These are phyloP conservation scores for Orthosia gothica DNA, from an alignment of 2,888 invertebrate species.

Conservation along the genomic window DNA sequence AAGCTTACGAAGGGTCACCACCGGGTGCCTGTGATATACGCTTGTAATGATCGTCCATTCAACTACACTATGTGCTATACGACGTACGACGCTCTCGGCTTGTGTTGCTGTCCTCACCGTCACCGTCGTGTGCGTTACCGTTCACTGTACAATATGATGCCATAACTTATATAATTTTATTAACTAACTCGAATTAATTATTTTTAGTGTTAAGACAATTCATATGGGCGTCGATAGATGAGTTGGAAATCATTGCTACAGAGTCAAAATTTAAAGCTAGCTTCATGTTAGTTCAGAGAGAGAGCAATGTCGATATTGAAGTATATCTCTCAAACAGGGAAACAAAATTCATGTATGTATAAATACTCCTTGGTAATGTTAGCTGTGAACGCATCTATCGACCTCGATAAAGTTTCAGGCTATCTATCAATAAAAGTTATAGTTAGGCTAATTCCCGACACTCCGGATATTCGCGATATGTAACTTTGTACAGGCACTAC, in stretches of 20 bases:
- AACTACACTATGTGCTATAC: slow-evolving; percentile 75
- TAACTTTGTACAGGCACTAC: slow-evolving; percentile 45
- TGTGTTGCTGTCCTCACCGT: slow-evolving; percentile 64
- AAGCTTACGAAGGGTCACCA: slow-evolving; percentile 82
- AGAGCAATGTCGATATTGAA: slow-evolving; percentile 31
- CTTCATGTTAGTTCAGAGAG: slow-evolving; percentile 4
- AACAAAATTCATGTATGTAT: slow-evolving; percentile 18
- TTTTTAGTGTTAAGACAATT: slow-evolving; percentile 63
- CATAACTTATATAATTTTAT: slow-evolving; percentile 63
- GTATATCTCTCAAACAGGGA: slow-evolving; percentile 2
- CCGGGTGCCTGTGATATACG: slow-evolving; percentile 89
- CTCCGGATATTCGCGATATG: slow-evolving; percentile 50
- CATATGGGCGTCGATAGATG: slow-evolving; percentile 55
- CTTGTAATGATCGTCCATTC: slow-evolving; percentile 90
- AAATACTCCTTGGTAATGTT: slow-evolving; percentile 8
- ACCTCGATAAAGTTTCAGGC: slow-evolving; percentile 57
- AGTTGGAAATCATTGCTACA: slow-evolving; percentile 15
- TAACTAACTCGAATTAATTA: slow-evolving; percentile 61
- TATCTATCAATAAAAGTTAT: slow-evolving; percentile 52
- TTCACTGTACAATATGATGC: slow-evolving; percentile 64
- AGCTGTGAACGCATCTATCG: slow-evolving; percentile 49
- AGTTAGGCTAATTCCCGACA: slow-evolving; percentile 51
- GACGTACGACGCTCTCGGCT: slow-evolving; percentile 61
- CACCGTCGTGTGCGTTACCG: slow-evolving; percentile 59
- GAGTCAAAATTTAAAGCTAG: neutral